Conservation (phyloP, 2,888 invertebrate genomes). For the Volucella inflata region DNA sequence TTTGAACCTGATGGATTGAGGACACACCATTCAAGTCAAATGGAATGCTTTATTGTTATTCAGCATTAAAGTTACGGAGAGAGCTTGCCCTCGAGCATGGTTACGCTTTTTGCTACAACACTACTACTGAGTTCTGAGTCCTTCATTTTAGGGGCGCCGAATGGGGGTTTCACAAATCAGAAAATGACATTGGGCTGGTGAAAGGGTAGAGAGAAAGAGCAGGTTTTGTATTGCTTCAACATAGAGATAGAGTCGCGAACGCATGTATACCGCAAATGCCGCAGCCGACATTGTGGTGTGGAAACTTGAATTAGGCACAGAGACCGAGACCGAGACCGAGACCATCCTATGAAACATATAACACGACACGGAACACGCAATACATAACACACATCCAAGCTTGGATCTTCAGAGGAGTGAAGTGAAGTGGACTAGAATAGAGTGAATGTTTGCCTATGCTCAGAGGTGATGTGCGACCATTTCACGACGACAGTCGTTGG, state of each 20-base stretch:
- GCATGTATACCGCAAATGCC: slow-evolving; percentile 65
- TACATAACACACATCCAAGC: background rate
- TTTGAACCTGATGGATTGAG: slow-evolving; percentile 48
- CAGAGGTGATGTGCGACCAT: slow-evolving; percentile 18
- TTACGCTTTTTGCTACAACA: slow-evolving; percentile 39
- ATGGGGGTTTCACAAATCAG: slow-evolving; percentile 34
- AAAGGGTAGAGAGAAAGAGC: background rate
- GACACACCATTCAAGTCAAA: slow-evolving; percentile 57
- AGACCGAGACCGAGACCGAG: slow-evolving; percentile 1
- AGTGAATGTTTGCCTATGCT: background rate
- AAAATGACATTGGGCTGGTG: slow-evolving; percentile 30
- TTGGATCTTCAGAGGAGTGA: background rate
- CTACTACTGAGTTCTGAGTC: background rate
- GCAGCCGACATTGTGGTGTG: slow-evolving; percentile 63
- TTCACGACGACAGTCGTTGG: slow-evolving; percentile 42
- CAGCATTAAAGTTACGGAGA: slow-evolving; percentile 51
- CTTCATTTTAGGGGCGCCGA: background rate
- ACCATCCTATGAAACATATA: no score
- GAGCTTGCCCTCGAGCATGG: slow-evolving; percentile 35
- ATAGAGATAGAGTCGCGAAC: slow-evolving; percentile 57
- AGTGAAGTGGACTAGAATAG: background rate
- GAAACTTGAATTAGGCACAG: slow-evolving; percentile 59
- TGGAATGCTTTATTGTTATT: slow-evolving; percentile 74
- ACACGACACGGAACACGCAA: slow-evolving; percentile 32
- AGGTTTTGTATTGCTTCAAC: slow-evolving; percentile 12